A percentile compares a stretch with the other conserved stretches of the same genome.
These are phyloP conservation scores for Pipistrellus kuhlii DNA, from an alignment of 2,797 vertebrate species.

Conservation along the genomic window DNA sequence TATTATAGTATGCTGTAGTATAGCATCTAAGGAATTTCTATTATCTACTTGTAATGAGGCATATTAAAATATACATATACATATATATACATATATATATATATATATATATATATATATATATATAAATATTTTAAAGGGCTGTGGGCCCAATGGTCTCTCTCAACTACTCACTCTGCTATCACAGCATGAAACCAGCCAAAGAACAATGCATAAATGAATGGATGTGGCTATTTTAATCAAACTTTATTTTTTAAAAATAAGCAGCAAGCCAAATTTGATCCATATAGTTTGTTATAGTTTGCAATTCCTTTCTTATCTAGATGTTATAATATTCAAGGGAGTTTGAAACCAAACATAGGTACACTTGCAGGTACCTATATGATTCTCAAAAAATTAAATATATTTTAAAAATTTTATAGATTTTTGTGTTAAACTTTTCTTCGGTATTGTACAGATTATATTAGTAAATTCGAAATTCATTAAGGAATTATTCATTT, in stretches of 20 bases:
- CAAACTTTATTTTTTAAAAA: slow-evolving; percentile 32
- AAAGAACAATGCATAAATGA: not conserved
- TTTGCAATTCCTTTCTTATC: not conserved
- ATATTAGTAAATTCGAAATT: not conserved
- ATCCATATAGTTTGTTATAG: not conserved
- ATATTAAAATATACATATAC: not conserved
- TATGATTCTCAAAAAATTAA: not conserved
- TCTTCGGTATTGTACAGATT: not conserved
- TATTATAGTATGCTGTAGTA: not conserved
- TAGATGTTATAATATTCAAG: not conserved
- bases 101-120: too few relatives aligned
- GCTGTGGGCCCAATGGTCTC: not conserved
- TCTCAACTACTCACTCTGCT: not conserved
- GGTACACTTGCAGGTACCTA: not conserved
- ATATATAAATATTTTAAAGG: not conserved
- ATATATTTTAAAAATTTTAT: not conserved
- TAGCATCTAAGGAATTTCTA: not conserved
- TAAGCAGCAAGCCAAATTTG: not conserved
- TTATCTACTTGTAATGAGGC: not conserved
- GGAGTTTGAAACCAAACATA: slow-evolving; percentile 13
- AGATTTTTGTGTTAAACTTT: not conserved
- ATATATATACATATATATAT: too few relatives aligned
- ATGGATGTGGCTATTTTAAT: not conserved
- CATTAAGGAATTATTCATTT: not conserved
- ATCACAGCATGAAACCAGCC: not conserved